Percentiles rank a stretch among this genome's conserved stretches.
phyloP scores from a whole-genome alignment of 2,888 invertebrate species.

The Listrodromus nycthemerus region DNA sequence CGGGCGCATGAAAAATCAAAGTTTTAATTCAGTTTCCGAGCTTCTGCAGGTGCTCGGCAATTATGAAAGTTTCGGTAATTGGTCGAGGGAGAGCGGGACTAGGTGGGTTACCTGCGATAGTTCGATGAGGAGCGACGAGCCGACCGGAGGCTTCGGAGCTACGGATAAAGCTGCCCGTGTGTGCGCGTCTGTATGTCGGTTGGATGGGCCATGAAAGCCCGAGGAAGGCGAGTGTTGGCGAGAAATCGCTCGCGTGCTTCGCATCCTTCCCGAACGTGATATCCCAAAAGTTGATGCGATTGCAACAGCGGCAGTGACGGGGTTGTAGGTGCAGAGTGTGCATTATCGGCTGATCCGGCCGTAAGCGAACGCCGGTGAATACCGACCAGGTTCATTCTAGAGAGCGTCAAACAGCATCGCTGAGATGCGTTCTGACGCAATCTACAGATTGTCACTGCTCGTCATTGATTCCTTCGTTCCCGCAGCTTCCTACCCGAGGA shows the following conservation, averaged over 20 bases:
- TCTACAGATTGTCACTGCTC: background rate
- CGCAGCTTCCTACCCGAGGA: too few species aligned
- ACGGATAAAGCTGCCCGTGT: constrained; percentile 4
- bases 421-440: too few species aligned
- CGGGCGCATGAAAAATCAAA: constrained; percentile 78
- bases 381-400: too few species aligned
- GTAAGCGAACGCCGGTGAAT: background rate
- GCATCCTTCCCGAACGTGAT: constrained; percentile 71
- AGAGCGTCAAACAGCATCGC: too few species aligned
- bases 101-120: constrained; percentile 17
- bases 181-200: constrained; percentile 14
- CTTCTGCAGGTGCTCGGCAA: constrained; percentile 70
- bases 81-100: constrained; percentile 68
- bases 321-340: constrained; percentile 50
- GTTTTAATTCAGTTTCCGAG: constrained; percentile 81
- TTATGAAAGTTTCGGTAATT: constrained; percentile 81
- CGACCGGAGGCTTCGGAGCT: background rate
- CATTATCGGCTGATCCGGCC: constrained; percentile 23
- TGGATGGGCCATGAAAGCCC: constrained; percentile 24
- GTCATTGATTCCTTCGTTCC: too few species aligned
- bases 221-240: constrained; percentile 33
- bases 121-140: constrained; percentile 37
- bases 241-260: constrained; percentile 76
- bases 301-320: constrained; percentile 24
- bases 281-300: constrained; percentile 70